Percentiles rank a stretch among this genome's conserved stretches.
Evolutionary conservation across 1,140 invertebrate species (phyloP).

Genomic region (Drosophila guanche): DNA sequence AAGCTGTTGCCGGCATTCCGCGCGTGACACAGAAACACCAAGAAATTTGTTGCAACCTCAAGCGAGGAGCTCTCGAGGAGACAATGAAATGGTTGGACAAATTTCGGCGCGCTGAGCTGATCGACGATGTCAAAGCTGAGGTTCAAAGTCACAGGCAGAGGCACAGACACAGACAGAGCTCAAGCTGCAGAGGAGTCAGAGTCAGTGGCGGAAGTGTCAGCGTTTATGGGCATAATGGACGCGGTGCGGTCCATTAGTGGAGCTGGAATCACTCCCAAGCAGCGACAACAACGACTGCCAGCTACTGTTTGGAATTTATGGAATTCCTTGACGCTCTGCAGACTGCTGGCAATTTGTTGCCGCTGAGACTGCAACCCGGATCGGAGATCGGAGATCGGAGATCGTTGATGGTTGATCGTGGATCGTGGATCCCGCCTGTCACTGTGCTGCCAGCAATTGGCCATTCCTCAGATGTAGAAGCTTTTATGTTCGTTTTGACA

Average conservation of each 20-base stretch:
- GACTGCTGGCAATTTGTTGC: conserved; percentile 67
- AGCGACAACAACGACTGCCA: conserved; percentile 38
- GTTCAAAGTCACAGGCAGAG: conserved; percentile 12
- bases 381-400: conserved; percentile 1
- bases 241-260: conserved; percentile 77
- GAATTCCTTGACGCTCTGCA: conserved; percentile 50
- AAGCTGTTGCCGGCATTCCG: conserved; percentile 79
- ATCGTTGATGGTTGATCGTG: conserved; percentile 11
- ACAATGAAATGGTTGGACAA: conserved; percentile 61
- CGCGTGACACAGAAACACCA: conserved; percentile 79
- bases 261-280: not conserved
- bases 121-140: conserved; percentile 58
- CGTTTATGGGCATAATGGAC: conserved; percentile 81
- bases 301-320: conserved; percentile 74
- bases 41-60: conserved; percentile 59
- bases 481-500: conserved; percentile 83
- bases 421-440: conserved; percentile 37
- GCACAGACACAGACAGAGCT: not conserved
- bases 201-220: conserved; percentile 72
- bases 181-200: not conserved
- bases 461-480: conserved; percentile 83
- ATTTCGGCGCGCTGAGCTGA: conserved; percentile 73
- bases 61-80: not conserved
- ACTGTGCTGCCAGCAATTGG: conserved; percentile 68
- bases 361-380: conserved; percentile 9